Evolutionary conservation across 2,113 vertebrate species (phyloP), one percentile per base, ranked within the genome.

Genomic region (Pagrus major): DNA sequence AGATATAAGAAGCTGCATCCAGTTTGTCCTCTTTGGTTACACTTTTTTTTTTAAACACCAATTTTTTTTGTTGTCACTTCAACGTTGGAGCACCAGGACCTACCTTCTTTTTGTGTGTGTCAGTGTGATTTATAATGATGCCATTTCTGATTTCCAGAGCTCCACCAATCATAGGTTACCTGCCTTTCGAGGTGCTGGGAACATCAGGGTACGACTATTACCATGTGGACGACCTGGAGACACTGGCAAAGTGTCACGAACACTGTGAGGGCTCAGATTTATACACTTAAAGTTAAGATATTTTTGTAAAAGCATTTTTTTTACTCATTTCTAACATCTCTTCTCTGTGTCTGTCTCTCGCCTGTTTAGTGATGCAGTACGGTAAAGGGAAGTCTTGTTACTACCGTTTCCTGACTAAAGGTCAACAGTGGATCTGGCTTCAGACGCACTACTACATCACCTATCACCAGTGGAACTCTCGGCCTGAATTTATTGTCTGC

Each of bases 191-290:
- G 92, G 98, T 99, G 91, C 91, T 99, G 93, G 98, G 98, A 85
- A 99, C 98, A 56, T 99, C 98, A 52, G 98, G 98, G 88, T 99
- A 99, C 84, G 98, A 99, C 95, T 99, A 99, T 92, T 99, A 99
- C 91, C 98, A 99, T 52, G 98, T 99, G 92, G 97, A 99, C 79
- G 98, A 99, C 94, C 94, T 99, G 93, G 98, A 99, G 95, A 99
- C 96, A 49, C 94, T 99, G 55, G 97, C 98, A 88, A 99, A 99
- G 93, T 99, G 98, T 93, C 98, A 99, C 3, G 97, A 99, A 80
- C 98, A 99, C 90, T 94, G 98, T 99, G 90, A 98, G 98, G 95
- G 84, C 64, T 71, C 39, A 6, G 31, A 14, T 33, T 71, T 65
- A n/a, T 35, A 96, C 95, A 83, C 93, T 94, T 70, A 54, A 15